Evolutionary conservation across 2,113 vertebrate genomes (phyloP).

Genomic region (Brachyistius frenatus): DNA sequence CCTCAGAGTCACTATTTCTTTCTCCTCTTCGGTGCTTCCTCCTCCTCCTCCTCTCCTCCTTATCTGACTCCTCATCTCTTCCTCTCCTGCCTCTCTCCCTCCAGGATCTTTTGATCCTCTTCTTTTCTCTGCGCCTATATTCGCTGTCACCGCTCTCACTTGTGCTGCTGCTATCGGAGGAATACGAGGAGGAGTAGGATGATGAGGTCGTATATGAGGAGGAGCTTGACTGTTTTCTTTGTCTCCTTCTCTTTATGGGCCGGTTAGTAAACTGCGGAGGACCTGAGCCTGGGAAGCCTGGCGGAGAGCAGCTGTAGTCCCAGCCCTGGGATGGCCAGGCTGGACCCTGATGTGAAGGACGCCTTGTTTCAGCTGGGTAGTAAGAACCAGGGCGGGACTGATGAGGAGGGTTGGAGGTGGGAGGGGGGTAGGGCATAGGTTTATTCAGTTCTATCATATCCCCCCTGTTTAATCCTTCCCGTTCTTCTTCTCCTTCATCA

Average conservation of each 20-base stretch:
- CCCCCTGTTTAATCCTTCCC: neutral
- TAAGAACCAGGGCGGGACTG: constrained; percentile 27
- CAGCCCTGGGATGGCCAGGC: constrained; percentile 23
- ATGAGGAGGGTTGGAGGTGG: constrained; percentile 18
- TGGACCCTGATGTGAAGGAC: constrained; percentile 47
- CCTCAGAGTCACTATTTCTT: constrained; percentile 35
- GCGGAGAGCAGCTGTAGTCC: constrained; percentile 41
- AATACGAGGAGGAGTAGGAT: constrained; percentile 67
- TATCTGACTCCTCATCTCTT: constrained; percentile 41
- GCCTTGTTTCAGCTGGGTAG: constrained; percentile 46
- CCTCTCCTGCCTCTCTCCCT: constrained; percentile 50
- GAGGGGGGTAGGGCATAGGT: neutral
- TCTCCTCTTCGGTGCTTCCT: constrained; percentile 41
- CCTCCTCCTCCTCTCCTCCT: constrained; percentile 67
- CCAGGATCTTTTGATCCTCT: constrained; percentile 45
- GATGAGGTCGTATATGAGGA: constrained; percentile 70
- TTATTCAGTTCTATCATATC: neutral
- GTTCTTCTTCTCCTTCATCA: constrained; percentile 7
- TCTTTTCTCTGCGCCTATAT: constrained; percentile 60
- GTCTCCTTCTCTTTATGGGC: constrained; percentile 41
- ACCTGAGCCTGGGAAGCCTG: constrained; percentile 14
- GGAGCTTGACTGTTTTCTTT: constrained; percentile 63
- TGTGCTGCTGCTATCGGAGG: constrained; percentile 57
- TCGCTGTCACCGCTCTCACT: constrained; percentile 63
- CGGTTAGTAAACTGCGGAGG: constrained; percentile 3